Evolutionary conservation across 2,113 vertebrate genomes (phyloP), one percentile per base, ranked within the genome.

Genomic region (Rhineura floridana): DNA sequence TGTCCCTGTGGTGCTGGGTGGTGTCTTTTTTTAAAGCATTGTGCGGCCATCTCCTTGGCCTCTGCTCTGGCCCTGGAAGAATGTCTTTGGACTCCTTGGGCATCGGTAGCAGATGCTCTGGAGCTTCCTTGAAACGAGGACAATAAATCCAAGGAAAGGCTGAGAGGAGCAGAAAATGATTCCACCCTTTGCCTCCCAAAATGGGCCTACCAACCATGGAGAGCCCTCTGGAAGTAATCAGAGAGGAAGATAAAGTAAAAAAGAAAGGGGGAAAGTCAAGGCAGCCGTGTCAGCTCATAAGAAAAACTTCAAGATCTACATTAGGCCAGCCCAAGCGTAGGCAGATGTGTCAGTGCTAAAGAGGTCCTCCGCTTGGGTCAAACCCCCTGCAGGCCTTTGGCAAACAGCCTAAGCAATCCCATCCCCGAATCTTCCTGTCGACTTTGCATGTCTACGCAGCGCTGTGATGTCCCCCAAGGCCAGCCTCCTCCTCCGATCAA

Each of bases 391-490:
- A 44, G 0, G 25, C 6, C 0, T 33, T 59, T 6, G 0, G 72
- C 55, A 5, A 25, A 44, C 65, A 39, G 50, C 83, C 76, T 0
- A 13, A 80, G 1, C 15, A 6, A 0, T 44, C 79, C 67, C 80
- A 1, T 75, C 48, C 44, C 46, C n/a, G 59, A 85, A 87, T 42
- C 44, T 79, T 44, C 75, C 86, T 94, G 88, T 94, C 85, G 81
- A 83, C 69, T 70, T n/a, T 17, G 65, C 46, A 50, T 63, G 79
- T 91, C 90, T 87, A 80, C 81, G 33, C 59, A 77, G 33, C 33
- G 46, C 84, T 46, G 39, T 78, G 83, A 83, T 81, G 87, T 87
- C 75, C 90, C 89, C 87, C 28, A n/a, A 78, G 88, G 93, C 88
- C 90, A 85, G 46, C 87, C 33, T 75, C 82, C 80, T 85, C 73